Base-by-base conservation (phyloP, 1,140 invertebrate genomes). In the Homalodisca vitripennis region DNA sequence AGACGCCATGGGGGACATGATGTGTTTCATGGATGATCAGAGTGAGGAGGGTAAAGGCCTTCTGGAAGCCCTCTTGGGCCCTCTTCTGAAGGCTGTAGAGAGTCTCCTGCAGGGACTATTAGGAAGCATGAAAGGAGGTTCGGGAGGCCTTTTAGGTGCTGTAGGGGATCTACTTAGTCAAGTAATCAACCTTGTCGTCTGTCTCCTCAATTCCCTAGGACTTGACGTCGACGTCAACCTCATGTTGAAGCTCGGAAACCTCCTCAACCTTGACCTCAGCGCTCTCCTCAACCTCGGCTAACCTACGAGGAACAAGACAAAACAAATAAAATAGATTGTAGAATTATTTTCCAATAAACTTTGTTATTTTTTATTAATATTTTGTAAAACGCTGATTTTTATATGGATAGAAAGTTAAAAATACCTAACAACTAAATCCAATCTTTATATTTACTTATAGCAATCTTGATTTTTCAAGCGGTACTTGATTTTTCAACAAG, bases 231-330 rank as follows among this genome's bases (percentile, higher is more conserved):
- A 51, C 48, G 48, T 51, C 22, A 51, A 51, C 17, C n/a, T 51
- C 6, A 20, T 51, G 48, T 14, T 51, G 17, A 51, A 22, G 48
- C 48, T 51, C 2, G 48, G 48, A 3, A 51, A 51, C 48, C 48
- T 51, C 14, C 48, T 51, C 48, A 51, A n/a, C 48, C n/a, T 51
- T 3, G 48, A 51, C n/a, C 48, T 51, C n/a, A 22, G 48, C 6
- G 48, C 22, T n/a, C 48, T 51, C n/a, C 48, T 51, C 48, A 51
- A 51, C 48, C 48, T 51, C 48, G 6, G 48, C 17, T 51, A 51
- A n/a, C n/a, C n/a, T n/a, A n/a, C n/a, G n/a, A n/a, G n/a, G n/a
- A n/a, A n/a, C n/a, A n/a, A n/a, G n/a, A n/a, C n/a, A n/a, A n/a
- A n/a, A n/a, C n/a, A n/a, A n/a, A n/a, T n/a, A n/a, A n/a, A n/a